Conservation (phyloP, 2,113 vertebrate species). For the Dissostichus mawsoni region DNA sequence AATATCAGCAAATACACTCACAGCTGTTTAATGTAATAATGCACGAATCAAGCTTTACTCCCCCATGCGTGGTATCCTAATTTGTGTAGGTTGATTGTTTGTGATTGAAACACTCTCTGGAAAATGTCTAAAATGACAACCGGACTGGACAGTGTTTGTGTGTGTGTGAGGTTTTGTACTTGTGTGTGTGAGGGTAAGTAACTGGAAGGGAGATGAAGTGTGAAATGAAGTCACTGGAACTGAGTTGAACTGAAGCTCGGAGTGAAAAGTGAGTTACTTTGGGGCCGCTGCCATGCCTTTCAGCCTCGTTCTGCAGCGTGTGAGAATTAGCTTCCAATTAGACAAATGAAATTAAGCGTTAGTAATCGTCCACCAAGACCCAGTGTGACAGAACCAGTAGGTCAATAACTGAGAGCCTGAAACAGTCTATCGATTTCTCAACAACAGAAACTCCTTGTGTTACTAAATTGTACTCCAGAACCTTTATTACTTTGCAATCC, state of each 20-base stretch:
- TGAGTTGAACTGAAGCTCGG: slow-evolving; percentile 39
- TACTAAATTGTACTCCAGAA: slow-evolving; percentile 14
- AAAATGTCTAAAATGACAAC: slow-evolving; percentile 53
- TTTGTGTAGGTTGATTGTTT: slow-evolving; percentile 71
- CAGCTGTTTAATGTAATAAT: slow-evolving; percentile 74
- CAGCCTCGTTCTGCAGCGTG: slow-evolving; percentile 27
- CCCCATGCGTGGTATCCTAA: slow-evolving; percentile 55
- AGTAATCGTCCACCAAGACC: slow-evolving; percentile 42
- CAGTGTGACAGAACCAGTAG: slow-evolving; percentile 40
- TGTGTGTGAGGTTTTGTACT: background rate
- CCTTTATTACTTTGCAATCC: slow-evolving; percentile 11
- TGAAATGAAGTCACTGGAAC: slow-evolving; percentile 70
- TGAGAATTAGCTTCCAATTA: slow-evolving; percentile 55
- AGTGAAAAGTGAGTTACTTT: slow-evolving; percentile 28
- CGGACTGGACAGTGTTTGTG: slow-evolving; percentile 7
- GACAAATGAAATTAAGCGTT: slow-evolving; percentile 56
- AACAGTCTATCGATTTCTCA: background rate
- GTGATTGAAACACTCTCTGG: slow-evolving; percentile 56
- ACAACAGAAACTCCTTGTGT: background rate
- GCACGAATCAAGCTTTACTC: slow-evolving; percentile 45
- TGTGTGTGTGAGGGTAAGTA: slow-evolving; percentile 25
- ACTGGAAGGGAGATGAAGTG: slow-evolving; percentile 55
- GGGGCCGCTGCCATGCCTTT: slow-evolving; percentile 23
- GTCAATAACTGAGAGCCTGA: slow-evolving; percentile 1
- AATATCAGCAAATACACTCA: slow-evolving; percentile 58